Evolutionary conservation across 2,113 vertebrate species (phyloP).

Genomic region (Eublepharis macularius): DNA sequence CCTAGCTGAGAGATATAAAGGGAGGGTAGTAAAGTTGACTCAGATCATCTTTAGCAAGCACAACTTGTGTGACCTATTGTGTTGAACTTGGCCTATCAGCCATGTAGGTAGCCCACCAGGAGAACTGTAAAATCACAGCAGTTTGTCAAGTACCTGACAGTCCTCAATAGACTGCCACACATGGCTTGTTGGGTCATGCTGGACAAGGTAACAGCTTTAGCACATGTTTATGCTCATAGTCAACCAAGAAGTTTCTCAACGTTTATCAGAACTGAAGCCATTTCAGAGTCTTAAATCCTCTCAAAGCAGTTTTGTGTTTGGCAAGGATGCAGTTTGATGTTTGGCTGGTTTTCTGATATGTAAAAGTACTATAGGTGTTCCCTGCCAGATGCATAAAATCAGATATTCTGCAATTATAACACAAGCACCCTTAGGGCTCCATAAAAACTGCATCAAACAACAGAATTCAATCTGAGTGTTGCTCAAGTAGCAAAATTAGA

Average conservation of each 20-base stretch:
- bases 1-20: not conserved
- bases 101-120: not conserved
- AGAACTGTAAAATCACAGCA: not conserved
- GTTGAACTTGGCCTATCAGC: not conserved
- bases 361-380: slow-evolving; percentile 11
- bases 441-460: slow-evolving; percentile 19
- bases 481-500: slow-evolving; percentile 19
- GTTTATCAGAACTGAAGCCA: not conserved
- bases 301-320: not conserved
- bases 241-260: not conserved
- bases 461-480: not conserved
- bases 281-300: not conserved
- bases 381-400: not conserved
- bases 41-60: not conserved
- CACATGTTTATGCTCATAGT: too few species aligned
- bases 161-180: not conserved
- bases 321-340: not conserved
- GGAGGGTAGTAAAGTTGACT: not conserved
- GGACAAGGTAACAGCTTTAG: not conserved
- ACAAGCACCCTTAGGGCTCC: slow-evolving; percentile 23
- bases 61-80: not conserved
- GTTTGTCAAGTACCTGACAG: not conserved
- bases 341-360: not conserved
- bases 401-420: slow-evolving; percentile 15
- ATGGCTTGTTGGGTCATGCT: not conserved